These are phyloP conservation scores for Trachemys scripta DNA, from an alignment of 2,113 vertebrate genomes.

Conservation along the genomic window DNA sequence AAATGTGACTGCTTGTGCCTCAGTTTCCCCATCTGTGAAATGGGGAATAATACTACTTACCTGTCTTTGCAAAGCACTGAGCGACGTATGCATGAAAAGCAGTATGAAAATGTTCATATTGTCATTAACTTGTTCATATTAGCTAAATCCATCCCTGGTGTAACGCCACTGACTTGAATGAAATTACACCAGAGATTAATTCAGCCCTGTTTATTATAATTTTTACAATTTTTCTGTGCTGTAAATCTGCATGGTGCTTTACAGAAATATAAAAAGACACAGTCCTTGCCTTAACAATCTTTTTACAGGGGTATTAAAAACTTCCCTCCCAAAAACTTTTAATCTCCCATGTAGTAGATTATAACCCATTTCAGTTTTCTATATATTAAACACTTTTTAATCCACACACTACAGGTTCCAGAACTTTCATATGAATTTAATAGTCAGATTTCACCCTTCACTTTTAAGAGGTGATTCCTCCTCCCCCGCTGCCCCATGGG, in stretches of 20 bases:
- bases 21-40: conserved; percentile 49
- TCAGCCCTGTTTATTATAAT: conserved; percentile 48
- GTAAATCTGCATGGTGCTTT: conserved; percentile 60
- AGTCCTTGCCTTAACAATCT: background rate
- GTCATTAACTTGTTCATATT: conserved; percentile 68
- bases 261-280: conserved; percentile 18
- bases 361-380: conserved; percentile 47
- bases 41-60: background rate
- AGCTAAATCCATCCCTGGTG: conserved; percentile 66
- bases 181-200: conserved; percentile 71
- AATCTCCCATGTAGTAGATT: background rate
- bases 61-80: background rate
- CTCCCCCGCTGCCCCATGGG: background rate
- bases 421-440: conserved; percentile 44
- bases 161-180: conserved; percentile 71
- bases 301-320: conserved; percentile 3
- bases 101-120: conserved; percentile 33
- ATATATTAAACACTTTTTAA: conserved; percentile 43
- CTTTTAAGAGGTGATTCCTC: background rate
- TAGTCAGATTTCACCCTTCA: conserved; percentile 46
- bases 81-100: background rate
- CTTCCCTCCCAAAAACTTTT: background rate
- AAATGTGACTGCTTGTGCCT: background rate
- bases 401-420: conserved; percentile 6
- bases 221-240: conserved; percentile 60